These are phyloP conservation scores for Drosophila subsilvestris DNA, from an alignment of 2,888 invertebrate species.

Conservation along the genomic window DNA sequence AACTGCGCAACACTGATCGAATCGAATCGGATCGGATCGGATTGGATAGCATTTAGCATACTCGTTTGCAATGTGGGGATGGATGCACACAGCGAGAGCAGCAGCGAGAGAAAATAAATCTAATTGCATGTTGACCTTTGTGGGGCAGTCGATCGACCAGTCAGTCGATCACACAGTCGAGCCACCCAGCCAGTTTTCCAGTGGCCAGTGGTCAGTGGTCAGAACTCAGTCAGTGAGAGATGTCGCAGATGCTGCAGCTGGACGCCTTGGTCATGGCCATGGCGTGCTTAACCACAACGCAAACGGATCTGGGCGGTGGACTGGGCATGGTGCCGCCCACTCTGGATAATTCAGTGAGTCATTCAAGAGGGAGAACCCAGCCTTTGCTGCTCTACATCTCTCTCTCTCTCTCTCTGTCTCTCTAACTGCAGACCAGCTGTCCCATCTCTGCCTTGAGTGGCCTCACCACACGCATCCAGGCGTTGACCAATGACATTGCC, in stretches of 20 bases:
- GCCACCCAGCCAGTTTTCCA: neutral
- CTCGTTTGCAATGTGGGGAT: conserved; percentile 1
- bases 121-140: conserved; percentile 3
- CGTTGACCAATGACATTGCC: conserved; percentile 46
- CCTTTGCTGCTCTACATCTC: neutral
- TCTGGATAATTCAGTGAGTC: conserved; percentile 51
- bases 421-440: conserved; percentile 34
- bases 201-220: conserved; percentile 1
- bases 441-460: conserved; percentile 50
- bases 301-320: conserved; percentile 44
- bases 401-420: no score
- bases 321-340: conserved; percentile 21
- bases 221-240: conserved; percentile 24
- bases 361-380: neutral
- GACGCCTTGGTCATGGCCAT: conserved; percentile 71
- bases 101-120: neutral
- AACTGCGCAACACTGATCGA: conserved; percentile 1
- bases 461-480: conserved; percentile 57
- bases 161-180: neutral
- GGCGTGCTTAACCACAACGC: conserved; percentile 67
- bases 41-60: neutral
- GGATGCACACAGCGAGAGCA: neutral
- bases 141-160: neutral
- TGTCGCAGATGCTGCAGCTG: conserved; percentile 65
- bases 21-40: no score